Evolutionary conservation across 2,113 vertebrate species (phyloP), one percentile per base, ranked within the genome.

Genomic region (Rhabdornis inornatus): DNA sequence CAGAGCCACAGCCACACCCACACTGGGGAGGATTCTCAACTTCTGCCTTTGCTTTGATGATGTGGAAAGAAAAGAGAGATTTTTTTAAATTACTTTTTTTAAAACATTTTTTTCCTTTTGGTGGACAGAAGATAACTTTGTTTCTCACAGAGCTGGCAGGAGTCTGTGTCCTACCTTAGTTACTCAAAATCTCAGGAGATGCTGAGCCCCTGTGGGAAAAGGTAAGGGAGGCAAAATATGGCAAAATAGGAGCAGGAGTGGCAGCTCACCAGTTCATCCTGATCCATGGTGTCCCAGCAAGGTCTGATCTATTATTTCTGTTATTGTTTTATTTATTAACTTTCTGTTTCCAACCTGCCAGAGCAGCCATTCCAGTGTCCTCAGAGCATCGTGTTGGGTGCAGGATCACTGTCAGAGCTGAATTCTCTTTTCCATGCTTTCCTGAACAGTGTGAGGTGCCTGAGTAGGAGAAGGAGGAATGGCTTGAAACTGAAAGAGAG

Each of bases 31-130:
- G 57, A 21, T 11, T 71, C 85, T 69, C 87, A 79, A 7, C 82
- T 72, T 76, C 74, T 76, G 85, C 82, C 63, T 65, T 93, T 75
- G 61, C 85, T 93, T 93, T 93, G 61, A 72, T 95, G 53, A 49
- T 90, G 50, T 27, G 69, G 78, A 23, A 68, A 68, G 24, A 7
- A 47, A 63, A 72, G 61, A 69, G 4, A 24, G 25, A 7, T 33
- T 49, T 49, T 42, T 31, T 25, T 31, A 30, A 24, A 6, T 28
- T 21, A 31, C 18, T 50, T 69, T 37, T 69, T 69, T 0, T 2
- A 7, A 64, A 47, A 2, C 5, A 2, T 65, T 31, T 72, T 13
- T 47, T 31, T 1, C 7, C 2, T 47, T 76, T 28, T 2, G 5
- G 23, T 42, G 47, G 33, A 15, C 31, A 71, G 44, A 84, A 79